A percentile compares a stretch with the other conserved stretches of the same genome.
These are phyloP conservation scores for Dissostichus mawsoni DNA, from an alignment of 2,113 vertebrate species.

Conservation along the genomic window DNA sequence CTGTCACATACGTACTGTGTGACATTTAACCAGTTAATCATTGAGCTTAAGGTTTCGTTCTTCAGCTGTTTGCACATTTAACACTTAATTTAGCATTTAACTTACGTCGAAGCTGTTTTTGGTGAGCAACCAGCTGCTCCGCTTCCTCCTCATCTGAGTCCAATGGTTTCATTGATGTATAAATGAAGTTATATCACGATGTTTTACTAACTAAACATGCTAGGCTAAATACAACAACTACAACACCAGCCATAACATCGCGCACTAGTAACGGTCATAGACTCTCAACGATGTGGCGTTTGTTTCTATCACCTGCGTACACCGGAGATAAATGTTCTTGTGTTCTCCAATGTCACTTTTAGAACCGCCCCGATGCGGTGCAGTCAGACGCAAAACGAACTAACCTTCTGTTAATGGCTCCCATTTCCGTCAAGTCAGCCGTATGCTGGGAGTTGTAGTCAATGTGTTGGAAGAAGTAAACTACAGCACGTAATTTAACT, in stretches of 20 bases:
- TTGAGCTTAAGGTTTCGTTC: neutral
- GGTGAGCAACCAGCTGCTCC: slow-evolving; percentile 66
- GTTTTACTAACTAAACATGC: neutral
- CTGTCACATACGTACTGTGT: neutral
- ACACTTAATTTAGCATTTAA: neutral
- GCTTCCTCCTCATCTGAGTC: slow-evolving; percentile 77
- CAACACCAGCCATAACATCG: neutral
- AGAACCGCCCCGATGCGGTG: neutral
- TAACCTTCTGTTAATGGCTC: neutral
- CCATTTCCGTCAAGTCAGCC: slow-evolving; percentile 35
- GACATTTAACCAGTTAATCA: neutral
- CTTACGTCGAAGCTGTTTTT: slow-evolving; percentile 79
- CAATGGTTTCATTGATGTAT: slow-evolving; percentile 70
- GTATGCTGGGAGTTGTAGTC: slow-evolving; percentile 64
- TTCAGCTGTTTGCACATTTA: slow-evolving; percentile 30
- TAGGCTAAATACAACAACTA: neutral
- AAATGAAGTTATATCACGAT: neutral
- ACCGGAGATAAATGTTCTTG: neutral
- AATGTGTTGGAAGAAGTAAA: neutral
- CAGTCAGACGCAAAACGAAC: neutral
- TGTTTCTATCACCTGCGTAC: accelerated
- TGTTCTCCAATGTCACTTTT: neutral
- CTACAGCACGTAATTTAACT: too few relatives aligned
- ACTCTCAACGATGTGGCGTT: neutral
- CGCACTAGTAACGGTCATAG: slow-evolving; percentile 16